phyloP scores from a whole-genome alignment of 2,797 vertebrate species.

The Galago senegalensis region DNA sequence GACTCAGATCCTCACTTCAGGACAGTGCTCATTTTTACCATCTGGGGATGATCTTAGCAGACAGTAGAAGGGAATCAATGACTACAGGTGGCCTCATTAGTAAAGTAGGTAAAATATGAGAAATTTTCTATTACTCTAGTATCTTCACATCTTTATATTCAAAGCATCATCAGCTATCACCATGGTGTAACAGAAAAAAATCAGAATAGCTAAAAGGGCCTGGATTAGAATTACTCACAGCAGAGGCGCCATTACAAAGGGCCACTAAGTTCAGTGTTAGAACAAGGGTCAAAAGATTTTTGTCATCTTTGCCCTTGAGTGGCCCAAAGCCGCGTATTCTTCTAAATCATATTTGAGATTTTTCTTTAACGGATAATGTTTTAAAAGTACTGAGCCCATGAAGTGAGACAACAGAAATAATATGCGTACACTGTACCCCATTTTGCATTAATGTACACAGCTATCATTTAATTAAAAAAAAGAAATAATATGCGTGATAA shows the following conservation, averaged over 20 bases:
- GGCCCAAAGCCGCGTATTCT: background rate
- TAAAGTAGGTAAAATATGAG: background rate
- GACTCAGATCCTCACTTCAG: background rate
- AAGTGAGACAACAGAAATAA: conserved; percentile 33
- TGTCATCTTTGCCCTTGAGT: background rate
- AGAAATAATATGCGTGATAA: background rate
- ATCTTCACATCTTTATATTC: background rate
- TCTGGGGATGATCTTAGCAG: background rate
- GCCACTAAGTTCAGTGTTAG: conserved; percentile 42
- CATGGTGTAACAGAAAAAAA: background rate
- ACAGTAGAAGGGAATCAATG: background rate
- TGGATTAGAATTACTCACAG: conserved; percentile 19
- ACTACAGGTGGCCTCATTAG: background rate
- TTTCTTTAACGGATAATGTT: background rate
- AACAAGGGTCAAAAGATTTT: background rate
- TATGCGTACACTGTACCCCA: background rate
- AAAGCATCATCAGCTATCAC: background rate
- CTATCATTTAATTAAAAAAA: too few species aligned
- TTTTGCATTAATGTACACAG: too few species aligned
- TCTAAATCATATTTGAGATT: conserved; percentile 51
- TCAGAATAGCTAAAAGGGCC: background rate
- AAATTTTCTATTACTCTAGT: background rate
- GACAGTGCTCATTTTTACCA: background rate
- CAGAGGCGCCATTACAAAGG: background rate
- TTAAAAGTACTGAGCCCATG: background rate